Conservation (phyloP, 2,888 invertebrate genomes). For the Hartigia nigra region DNA sequence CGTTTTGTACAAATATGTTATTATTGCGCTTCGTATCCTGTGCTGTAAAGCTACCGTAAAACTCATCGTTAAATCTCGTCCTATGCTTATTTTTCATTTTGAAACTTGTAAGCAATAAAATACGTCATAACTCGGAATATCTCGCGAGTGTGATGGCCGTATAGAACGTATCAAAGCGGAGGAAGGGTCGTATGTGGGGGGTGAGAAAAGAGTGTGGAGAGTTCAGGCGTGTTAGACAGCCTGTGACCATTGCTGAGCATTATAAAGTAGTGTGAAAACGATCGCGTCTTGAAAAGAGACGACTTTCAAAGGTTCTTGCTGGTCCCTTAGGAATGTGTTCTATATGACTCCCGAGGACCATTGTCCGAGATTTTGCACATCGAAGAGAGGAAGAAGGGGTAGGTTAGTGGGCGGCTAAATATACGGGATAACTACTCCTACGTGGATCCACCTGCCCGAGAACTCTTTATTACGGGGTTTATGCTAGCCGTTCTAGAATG, state of each 20-base stretch:
- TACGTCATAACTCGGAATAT: conserved; percentile 18
- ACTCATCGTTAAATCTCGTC: conserved; percentile 16
- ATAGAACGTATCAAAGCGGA: not conserved
- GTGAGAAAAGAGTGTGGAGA: not conserved
- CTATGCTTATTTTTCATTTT: conserved; percentile 19
- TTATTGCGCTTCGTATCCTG: conserved; percentile 18
- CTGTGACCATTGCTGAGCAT: conserved; percentile 14
- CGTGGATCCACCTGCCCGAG: conserved; percentile 17
- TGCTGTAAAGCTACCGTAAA: conserved; percentile 23
- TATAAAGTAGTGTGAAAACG: conserved; percentile 21
- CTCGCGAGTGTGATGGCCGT: not conserved
- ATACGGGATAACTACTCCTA: conserved; percentile 20
- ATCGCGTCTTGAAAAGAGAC: conserved; percentile 7
- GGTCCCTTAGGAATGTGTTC: not conserved
- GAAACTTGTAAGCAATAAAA: conserved; percentile 20
- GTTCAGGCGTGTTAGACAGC: conserved; percentile 10
- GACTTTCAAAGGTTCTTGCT: not conserved
- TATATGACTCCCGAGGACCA: conserved; percentile 2
- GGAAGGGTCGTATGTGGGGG: not conserved
- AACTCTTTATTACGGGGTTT: conserved; percentile 21
- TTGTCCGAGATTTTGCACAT: conserved; percentile 18
- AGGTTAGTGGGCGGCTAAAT: conserved; percentile 13
- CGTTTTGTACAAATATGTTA: conserved; percentile 23
- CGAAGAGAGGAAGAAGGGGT: no score
- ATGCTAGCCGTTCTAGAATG: conserved; percentile 4